phyloP scores from a whole-genome alignment of 2,797 vertebrate species.

The Orestias chungarensis region DNA sequence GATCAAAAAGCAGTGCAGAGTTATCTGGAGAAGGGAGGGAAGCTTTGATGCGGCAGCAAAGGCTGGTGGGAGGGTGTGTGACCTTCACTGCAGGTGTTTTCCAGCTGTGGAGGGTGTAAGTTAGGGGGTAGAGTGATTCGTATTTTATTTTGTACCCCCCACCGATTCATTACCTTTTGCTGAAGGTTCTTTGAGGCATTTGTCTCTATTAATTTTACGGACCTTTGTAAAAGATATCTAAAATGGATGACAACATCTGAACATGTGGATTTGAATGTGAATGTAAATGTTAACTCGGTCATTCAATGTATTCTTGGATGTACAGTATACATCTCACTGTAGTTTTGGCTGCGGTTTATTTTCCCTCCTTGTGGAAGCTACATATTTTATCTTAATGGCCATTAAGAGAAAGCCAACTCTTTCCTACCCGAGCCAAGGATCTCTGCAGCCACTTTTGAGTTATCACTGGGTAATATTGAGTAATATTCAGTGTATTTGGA shows the following conservation, averaged over 20 bases:
- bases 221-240: not conserved
- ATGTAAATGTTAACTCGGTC: not conserved
- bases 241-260: not conserved
- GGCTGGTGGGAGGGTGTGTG: constrained; percentile 32
- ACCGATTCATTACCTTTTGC: too few relatives aligned
- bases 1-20: constrained; percentile 47
- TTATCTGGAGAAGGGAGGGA: constrained; percentile 30
- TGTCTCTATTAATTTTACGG: not conserved
- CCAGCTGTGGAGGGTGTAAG: constrained; percentile 22
- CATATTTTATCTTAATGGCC: too few relatives aligned
- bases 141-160: too few relatives aligned
- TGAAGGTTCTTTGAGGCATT: too few relatives aligned
- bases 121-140: not conserved
- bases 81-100: constrained; percentile 58
- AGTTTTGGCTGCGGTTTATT: not conserved
- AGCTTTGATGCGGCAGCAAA: constrained; percentile 37
- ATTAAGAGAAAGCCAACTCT: too few relatives aligned
- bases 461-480: too few relatives aligned
- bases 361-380: too few relatives aligned
- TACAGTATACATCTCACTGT: not conserved
- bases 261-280: not conserved
- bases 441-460: too few relatives aligned
- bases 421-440: too few relatives aligned
- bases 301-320: not conserved
- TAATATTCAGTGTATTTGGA: too few relatives aligned